Base-by-base conservation (phyloP, 2,888 invertebrate genomes). In the Smittia sp. region DNA sequence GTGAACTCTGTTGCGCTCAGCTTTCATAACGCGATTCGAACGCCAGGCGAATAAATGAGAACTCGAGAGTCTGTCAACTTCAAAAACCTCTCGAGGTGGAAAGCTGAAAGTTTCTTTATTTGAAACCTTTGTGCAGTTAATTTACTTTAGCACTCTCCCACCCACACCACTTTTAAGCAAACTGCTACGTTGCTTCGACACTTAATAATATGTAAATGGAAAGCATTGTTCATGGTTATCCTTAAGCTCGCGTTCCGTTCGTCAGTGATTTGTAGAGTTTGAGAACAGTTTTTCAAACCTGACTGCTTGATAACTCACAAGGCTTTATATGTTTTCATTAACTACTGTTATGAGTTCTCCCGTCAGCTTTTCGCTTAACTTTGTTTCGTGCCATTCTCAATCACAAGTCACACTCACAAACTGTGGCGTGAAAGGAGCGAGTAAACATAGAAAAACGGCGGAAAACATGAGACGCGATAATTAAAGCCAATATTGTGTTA, bases 401-500 rank as follows among this genome's bases (percentile, higher is more conserved):
- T 13, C 52, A 46, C 52, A n/a, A 46, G 15, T 15, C 18, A 3
- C 52, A 46, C 52, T 46, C n/a, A 9, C 32, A 9, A 32, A 32
- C 32, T 32, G 15, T 25, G 24, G 63, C 63, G 24, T 46, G 25
- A 27, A 15, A 13, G 32, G 13, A 11, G 15, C 11, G 4, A n/a
- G 27, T 65, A 9, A 18, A 32, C 27, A 32, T 9, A 65, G 32
- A n/a, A 7, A 65, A 32, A 9, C 32, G 32, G 9, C 32, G 32
- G 32, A 9, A 32, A 32, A 32, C 32, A 32, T 20, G 22, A 67
- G 46, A 20, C 25, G 46, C 54, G 69, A 25, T 69, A 69, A 69
- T 69, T 52, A 69, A 69, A 69, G 25, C 52, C 69, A 69, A 69
- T 69, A 69, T 69, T 69, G 52, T 69, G 52, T 15, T 32, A 27